These are phyloP conservation scores for Ctena decussata DNA, from an alignment of 2,888 invertebrate species.

Conservation along the genomic window DNA sequence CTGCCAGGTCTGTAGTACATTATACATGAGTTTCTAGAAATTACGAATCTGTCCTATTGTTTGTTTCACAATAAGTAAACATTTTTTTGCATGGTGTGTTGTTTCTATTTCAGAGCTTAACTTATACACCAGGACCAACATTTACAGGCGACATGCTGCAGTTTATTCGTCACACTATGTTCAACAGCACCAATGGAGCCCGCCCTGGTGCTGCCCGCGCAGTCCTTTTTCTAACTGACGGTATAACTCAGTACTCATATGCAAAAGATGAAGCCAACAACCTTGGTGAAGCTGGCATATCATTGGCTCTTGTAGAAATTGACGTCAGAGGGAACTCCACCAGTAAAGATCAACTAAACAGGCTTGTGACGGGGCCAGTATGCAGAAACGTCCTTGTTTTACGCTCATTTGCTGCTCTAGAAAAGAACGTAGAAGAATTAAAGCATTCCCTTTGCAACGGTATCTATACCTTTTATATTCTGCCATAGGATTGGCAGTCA, in stretches of 20 bases:
- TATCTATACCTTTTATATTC: constrained; percentile 2
- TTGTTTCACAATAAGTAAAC: too few relatives aligned
- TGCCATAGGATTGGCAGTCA: too few relatives aligned
- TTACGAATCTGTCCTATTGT: too few relatives aligned
- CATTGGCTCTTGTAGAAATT: constrained; percentile 38
- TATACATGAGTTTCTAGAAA: too few relatives aligned
- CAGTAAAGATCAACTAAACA: constrained; percentile 10
- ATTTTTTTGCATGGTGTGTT: background rate
- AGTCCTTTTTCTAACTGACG: constrained; percentile 56
- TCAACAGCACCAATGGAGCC: constrained; percentile 40
- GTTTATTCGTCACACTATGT: constrained; percentile 61
- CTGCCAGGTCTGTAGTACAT: too few relatives aligned
- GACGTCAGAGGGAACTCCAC: constrained; percentile 29
- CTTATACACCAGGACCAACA: constrained; percentile 52
- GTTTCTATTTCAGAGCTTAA: constrained; percentile 26
- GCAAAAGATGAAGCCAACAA: constrained; percentile 37
- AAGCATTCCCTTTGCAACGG: constrained; percentile 40
- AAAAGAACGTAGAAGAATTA: constrained; percentile 19
- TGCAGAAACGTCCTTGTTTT: constrained; percentile 36
- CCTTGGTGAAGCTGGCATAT: constrained; percentile 36
- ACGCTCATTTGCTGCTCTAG: constrained; percentile 13
- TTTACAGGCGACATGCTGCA: constrained; percentile 61
- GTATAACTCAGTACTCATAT: constrained; percentile 33
- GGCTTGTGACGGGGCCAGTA: constrained; percentile 25
- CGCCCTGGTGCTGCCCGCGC: constrained; percentile 48